Percentiles rank a stretch among this genome's conserved stretches.
Conservation (phyloP, 2,888 invertebrate genomes). For the Drosophila tanythrix region DNA sequence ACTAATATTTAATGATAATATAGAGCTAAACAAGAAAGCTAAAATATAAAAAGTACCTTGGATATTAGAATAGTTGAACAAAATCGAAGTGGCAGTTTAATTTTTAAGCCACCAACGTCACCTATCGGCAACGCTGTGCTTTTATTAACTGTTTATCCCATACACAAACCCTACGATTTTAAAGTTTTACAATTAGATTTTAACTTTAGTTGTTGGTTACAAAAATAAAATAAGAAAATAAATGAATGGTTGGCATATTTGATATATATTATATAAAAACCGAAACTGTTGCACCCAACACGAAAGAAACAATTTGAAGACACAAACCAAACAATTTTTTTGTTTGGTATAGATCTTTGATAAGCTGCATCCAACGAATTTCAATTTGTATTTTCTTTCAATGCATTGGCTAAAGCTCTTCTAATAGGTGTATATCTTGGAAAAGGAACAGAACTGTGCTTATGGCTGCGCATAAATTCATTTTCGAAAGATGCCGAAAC, state of each 20-base stretch:
- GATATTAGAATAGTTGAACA: background rate
- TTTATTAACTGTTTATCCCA: background rate
- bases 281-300: background rate
- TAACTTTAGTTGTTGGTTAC: background rate
- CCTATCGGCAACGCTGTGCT: background rate
- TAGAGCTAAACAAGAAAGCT: background rate
- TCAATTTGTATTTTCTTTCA: background rate
- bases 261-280: background rate
- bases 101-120: background rate
- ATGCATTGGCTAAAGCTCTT: background rate
- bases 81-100: background rate
- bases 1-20: background rate
- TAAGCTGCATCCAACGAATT: background rate
- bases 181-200: background rate
- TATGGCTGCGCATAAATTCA: background rate
- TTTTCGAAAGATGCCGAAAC: background rate
- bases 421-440: background rate
- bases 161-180: background rate
- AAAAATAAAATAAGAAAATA: background rate
- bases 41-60: background rate
- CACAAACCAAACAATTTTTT: background rate
- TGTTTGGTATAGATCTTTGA: background rate
- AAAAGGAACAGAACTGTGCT: background rate
- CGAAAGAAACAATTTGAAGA: background rate
- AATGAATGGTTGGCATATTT: conserved; percentile 1